phyloP scores from a whole-genome alignment of 2,113 vertebrate genomes.

The Chiloscyllium plagiosum region DNA sequence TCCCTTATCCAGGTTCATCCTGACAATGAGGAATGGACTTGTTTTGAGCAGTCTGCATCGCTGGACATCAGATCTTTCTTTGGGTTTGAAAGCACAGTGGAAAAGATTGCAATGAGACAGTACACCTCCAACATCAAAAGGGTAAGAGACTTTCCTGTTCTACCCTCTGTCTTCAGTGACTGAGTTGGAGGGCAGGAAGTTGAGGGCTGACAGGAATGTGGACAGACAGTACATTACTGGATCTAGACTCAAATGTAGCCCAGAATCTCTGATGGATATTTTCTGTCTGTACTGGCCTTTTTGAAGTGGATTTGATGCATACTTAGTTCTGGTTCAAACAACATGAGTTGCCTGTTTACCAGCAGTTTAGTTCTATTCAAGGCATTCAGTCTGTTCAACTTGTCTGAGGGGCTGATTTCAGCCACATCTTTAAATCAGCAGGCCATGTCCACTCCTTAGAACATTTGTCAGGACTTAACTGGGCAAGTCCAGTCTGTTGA shows the following conservation, averaged over 20 bases:
- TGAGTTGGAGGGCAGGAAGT: neutral
- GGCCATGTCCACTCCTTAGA: neutral
- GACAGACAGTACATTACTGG: neutral
- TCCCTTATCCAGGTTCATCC: slow-evolving; percentile 64
- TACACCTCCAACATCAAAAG: slow-evolving; percentile 68
- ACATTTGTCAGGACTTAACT: neutral
- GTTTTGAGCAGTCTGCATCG: slow-evolving; percentile 73
- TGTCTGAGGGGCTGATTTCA: neutral
- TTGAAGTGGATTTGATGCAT: neutral
- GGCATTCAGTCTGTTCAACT: neutral
- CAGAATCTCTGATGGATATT: neutral
- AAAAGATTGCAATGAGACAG: slow-evolving; percentile 77
- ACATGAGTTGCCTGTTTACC: neutral
- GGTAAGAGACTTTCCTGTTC: slow-evolving; percentile 50
- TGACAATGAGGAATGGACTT: slow-evolving; percentile 76
- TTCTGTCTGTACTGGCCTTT: neutral
- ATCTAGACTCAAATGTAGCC: neutral
- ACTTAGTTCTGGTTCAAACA: neutral
- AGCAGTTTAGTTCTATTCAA: neutral
- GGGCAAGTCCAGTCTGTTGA: neutral
- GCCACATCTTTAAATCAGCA: neutral
- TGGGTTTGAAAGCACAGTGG: slow-evolving; percentile 70
- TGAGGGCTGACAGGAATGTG: neutral
- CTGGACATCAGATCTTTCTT: slow-evolving; percentile 75
- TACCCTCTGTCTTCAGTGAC: neutral